Base-by-base conservation (phyloP, 2,113 vertebrate species). In the human region DNA sequence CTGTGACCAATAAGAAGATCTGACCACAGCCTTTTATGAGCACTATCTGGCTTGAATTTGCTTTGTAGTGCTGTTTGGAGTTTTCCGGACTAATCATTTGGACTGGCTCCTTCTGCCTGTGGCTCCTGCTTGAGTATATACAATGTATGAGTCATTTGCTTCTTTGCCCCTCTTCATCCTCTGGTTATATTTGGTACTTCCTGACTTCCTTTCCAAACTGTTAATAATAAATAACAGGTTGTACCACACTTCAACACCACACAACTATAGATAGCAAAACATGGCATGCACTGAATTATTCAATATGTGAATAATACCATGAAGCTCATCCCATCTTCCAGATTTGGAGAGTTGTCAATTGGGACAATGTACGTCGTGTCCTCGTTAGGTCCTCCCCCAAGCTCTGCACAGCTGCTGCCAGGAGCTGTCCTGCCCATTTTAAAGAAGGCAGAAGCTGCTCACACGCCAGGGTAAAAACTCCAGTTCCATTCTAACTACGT, bases 211-310 rank as follows among this genome's bases (percentile, higher is more conserved):
- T 95, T 85, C 92, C 86, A 90, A 72, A 30, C 6, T 25, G 38
- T 94, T 80, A 94, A 96, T 96, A 95, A 92, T 94, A 95, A 95
- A 96, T 89, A 80, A 75, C 87, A 87, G 43, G 57, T 45, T 61
- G 50, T 2, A 59, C 70, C 89, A 76, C 50, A 81, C 64, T 79
- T 93, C 68, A 52, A 90, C 92, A 90, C 75, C 89, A 92, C 80
- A 89, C 72, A 80, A 59, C 83, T 68, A 85, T 22, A 86, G 59
- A 92, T 27, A 87, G 68, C 48, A 96, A 92, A 95, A 90, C 78
- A 68, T 2, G 66, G 83, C 87, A 45, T 4, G 38, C 0, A 12
- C 81, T 97, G 96, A 96, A 96, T 94, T 94, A 93, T 95, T 96
- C 96, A 90, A 12, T 23, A 83, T 72, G 50, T 76, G 92, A 92